These are phyloP conservation scores for Xylophagus ater DNA, from an alignment of 2,888 invertebrate genomes.

Conservation along the genomic window DNA sequence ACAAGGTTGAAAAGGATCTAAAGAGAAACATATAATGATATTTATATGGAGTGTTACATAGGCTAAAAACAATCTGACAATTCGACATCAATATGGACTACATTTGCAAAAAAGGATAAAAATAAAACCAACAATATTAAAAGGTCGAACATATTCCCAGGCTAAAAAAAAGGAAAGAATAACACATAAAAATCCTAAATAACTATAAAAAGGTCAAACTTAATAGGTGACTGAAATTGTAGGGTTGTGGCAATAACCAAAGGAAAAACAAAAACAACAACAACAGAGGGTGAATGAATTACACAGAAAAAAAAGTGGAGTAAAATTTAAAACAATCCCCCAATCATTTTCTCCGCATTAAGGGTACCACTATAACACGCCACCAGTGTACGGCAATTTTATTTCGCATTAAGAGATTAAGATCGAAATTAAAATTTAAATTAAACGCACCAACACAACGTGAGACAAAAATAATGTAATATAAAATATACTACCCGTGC, in stretches of 20 bases:
- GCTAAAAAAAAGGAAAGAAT: slow-evolving; percentile 11
- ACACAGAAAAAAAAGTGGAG: slow-evolving; percentile 9
- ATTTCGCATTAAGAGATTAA: slow-evolving; percentile 40
- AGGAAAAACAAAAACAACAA: slow-evolving; percentile 1
- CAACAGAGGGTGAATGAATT: too few species aligned
- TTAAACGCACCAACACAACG: slow-evolving; percentile 25
- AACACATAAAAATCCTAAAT: slow-evolving; percentile 22
- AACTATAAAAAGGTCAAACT: slow-evolving; percentile 25
- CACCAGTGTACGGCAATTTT: slow-evolving; percentile 37
- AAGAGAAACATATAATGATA: too few species aligned
- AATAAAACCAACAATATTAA: slow-evolving; percentile 13
- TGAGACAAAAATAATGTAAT: neutral
- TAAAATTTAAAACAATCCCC: slow-evolving; percentile 18
- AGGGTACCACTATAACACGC: slow-evolving; percentile 23
- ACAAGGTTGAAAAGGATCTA: too few species aligned
- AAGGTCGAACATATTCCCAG: too few species aligned
- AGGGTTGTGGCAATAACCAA: neutral
- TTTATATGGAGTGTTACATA: too few species aligned
- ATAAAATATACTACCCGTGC: neutral
- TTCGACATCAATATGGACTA: too few species aligned
- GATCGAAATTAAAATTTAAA: slow-evolving; percentile 40
- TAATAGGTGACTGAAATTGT: slow-evolving; percentile 17
- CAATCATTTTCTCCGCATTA: slow-evolving; percentile 19
- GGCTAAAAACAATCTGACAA: slow-evolving; percentile 16
- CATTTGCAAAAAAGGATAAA: too few species aligned